Base-by-base conservation (phyloP, 2,113 vertebrate genomes). In the Eupsittula cactorum region DNA sequence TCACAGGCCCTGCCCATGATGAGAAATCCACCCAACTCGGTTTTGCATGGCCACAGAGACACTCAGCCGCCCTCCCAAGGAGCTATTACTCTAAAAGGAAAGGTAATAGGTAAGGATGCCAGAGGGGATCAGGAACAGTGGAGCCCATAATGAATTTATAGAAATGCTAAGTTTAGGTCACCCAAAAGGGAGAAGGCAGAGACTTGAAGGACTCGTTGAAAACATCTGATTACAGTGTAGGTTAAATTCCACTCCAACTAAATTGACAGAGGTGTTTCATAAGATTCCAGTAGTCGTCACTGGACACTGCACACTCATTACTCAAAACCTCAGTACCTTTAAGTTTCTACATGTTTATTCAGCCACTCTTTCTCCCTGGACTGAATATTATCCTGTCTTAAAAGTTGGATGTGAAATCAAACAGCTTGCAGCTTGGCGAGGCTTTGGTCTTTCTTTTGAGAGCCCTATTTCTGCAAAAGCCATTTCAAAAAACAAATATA, bases 331-430 rank as follows among this genome's bases (percentile, higher is more conserved):
- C 86, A 53, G 37, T 37, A 94, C 46, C 70, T 95, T 91, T 73
- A 94, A 39, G 81, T 53, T 87, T 50, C 63, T 49, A 69, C 70
- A 67, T 77, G 46, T 95, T 95, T 87, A 93, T 92, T 93, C 88
- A 94, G 59, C 31, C 65, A 42, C 27, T 89, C 73, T 57, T 67
- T 79, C 77, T 87, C 93, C 88, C 86, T 47, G 33, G 83, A 95
- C 83, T 82, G 88, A 93, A 80, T 69, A 87, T 87, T 89, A 91
- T n/a, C 84, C 91, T 55, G 25, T 74, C 88, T 86, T 76, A 92
- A 94, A 89, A 84, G 91, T 82, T 80, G 93, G 91, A 91, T 96
- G 83, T 88, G 57, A 93, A 96, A 96, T 94, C 92, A 94, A 93
- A 87, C 60, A 93, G 65, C 67, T 46, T 16, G 44, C 29, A 93